Base-by-base conservation (phyloP, 2,888 invertebrate species). In the Marronus borbonicus region DNA sequence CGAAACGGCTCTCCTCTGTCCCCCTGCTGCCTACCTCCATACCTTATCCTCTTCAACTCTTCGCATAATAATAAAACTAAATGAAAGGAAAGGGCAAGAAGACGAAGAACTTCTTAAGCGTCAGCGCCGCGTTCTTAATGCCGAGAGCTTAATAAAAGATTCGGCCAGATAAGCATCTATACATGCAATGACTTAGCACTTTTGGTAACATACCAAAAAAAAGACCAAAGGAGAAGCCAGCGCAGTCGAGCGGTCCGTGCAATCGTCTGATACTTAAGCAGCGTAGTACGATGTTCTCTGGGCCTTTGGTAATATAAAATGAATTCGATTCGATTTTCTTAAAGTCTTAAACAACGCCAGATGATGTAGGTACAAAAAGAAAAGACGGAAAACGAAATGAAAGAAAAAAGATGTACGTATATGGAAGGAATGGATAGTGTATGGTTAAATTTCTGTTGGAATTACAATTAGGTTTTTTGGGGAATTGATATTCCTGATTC, bases 101-200 rank as follows among this genome's bases (percentile, higher is more conserved):
- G 62, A 20, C 39, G 58, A 74, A 17, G 60, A 74, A 72, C 58
- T 72, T 58, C 58, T 72, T 58, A 58, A 72, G 31, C 72, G 24
- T 72, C 72, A 58, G 39, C 72, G 58, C 20, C 20, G 31, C 10
- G 39, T 74, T 60, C 44, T 60, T 74, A 60, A 74, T 24, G 24
- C 49, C 60, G 24, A 60, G 60, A 60, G 72, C 72, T 74, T 74
- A 74, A 74, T 74, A 74, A 44, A 60, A 74, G 60, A 74, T 74
- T 74, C 72, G 60, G 44, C 24, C 58, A 58, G 72, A 72, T 72
- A 72, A 72, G 58, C 5, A 72, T 72, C 72, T 72, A 72, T 72
- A 72, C 17, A 72, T 74, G 72, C 72, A n/a, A 74, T 74, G 72
- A 74, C 60, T 74, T 74, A 58, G 44, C 72, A 74, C 72, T 20